phyloP scores from a whole-genome alignment of 1,140 invertebrate genomes.

The Cryptotermes secundus region DNA sequence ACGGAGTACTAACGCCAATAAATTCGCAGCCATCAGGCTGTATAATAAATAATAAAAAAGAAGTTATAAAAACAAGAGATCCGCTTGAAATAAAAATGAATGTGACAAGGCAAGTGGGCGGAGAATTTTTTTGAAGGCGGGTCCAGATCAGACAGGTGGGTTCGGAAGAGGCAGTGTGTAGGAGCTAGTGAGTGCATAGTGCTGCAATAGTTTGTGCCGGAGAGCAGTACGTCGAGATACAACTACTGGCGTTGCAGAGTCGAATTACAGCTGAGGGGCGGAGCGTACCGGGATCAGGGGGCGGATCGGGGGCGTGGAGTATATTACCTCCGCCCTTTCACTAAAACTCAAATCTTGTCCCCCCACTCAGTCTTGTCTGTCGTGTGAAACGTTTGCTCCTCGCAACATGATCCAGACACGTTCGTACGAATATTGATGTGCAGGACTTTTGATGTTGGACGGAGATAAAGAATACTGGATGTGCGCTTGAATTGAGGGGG shows the following conservation, averaged over 20 bases:
- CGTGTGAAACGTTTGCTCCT: neutral
- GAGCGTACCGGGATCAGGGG: neutral
- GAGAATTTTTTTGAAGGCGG: neutral
- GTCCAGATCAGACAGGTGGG: neutral
- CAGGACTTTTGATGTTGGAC: neutral
- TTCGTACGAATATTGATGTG: neutral
- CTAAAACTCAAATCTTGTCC: slow-evolving; percentile 15
- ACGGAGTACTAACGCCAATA: neutral
- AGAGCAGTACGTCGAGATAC: neutral
- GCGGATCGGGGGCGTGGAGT: slow-evolving; percentile 1
- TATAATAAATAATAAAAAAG: slow-evolving; percentile 8
- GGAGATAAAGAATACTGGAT: neutral
- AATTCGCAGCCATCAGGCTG: too few species aligned
- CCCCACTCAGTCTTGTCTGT: neutral
- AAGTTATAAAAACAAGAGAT: neutral
- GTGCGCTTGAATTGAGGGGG: neutral
- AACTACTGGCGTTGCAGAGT: neutral
- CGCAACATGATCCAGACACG: neutral
- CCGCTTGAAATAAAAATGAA: neutral
- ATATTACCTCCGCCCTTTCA: neutral
- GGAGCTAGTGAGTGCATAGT: neutral
- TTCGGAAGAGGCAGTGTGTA: too few species aligned
- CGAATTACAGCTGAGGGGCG: neutral
- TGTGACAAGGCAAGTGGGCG: neutral
- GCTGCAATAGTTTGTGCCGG: neutral